Evolutionary conservation across 2,888 invertebrate species (phyloP), one percentile per base, ranked within the genome.

Genomic region (Parasteatoda lunata): DNA sequence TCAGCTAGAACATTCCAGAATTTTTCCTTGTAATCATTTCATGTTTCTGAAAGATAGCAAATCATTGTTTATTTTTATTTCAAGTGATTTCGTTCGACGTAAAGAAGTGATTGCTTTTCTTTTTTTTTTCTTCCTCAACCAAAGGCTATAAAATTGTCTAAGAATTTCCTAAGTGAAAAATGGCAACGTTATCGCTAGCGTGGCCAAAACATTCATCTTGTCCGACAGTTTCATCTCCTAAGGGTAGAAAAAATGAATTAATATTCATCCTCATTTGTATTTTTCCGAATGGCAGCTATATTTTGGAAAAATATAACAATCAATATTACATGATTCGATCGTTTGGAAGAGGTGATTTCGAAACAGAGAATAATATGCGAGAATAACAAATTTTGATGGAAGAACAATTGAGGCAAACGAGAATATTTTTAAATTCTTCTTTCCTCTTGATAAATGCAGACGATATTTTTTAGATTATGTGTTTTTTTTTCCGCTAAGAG

Each of bases 121-220:
- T 9, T n/a, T 30, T 15, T 68, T 30, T 68, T 15, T 15, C 47
- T 30, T 15, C 47, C 64, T 71, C 51, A 79, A 15, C 64, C 72
- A 73, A 72, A 73, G 11, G 75, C 75, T 66, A 75, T 80, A 73
- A 80, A 80, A 80, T 80, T 72, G 66, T 15, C 72, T 80, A 30
- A 54, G n/a, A 15, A 65, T 52, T 30, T 47, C 54, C 45, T 66
- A 66, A 66, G 54, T 72, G 77, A 84, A 77, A 77, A 77, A 84
- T 72, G 71, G 64, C 83, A 77, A 64, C 66, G 71, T 84, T 84
- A 65, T 70, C 7, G 3, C 15, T 69, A 45, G 64, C 75, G 49
- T 15, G 69, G 49, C 51, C 64, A 45, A 48, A 48, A 52, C 83
- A 71, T 77, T 77, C 77, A 72, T 77, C 66, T 65, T 48, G 5